Conservation (phyloP, 2,888 invertebrate genomes). For the Caenorhabditis sp. region DNA sequence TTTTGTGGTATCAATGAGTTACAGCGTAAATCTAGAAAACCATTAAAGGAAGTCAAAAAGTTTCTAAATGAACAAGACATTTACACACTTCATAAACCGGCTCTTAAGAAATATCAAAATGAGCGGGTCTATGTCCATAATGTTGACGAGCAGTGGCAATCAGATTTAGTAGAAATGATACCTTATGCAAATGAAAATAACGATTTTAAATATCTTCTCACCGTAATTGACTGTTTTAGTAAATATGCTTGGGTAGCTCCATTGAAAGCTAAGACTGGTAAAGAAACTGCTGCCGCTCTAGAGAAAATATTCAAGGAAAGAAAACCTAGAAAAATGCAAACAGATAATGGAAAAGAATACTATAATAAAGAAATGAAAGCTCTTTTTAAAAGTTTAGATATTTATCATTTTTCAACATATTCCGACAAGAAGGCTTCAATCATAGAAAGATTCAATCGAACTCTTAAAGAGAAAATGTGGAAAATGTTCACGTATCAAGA, state of each 20-base stretch:
- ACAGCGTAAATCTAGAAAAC: no score
- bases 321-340: conserved; percentile 64
- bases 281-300: conserved; percentile 64
- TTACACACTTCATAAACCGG: conserved; percentile 63
- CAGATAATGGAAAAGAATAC: conserved; percentile 66
- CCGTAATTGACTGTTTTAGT: conserved; percentile 60
- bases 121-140: conserved; percentile 55
- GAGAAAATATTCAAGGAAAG: conserved; percentile 56
- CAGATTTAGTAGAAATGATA: conserved; percentile 68
- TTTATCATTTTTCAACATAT: conserved; percentile 51
- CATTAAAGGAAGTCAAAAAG: no score
- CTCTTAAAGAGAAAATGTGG: no score
- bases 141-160: conserved; percentile 66
- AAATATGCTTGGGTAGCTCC: conserved; percentile 63
- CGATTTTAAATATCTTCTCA: conserved; percentile 54
- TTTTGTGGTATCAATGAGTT: no score
- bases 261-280: conserved; percentile 63
- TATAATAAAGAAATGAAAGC: conserved; percentile 53
- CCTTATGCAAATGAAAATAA: conserved; percentile 65
- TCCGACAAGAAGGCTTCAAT: conserved; percentile 65
- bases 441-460: conserved; percentile 63
- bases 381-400: conserved; percentile 56
- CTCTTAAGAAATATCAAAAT: conserved; percentile 54
- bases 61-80: conserved; percentile 62
- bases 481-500: conserved; percentile 61